These are phyloP conservation scores for Sylvia atricapilla DNA, from an alignment of 2,113 vertebrate genomes.

Conservation along the genomic window DNA sequence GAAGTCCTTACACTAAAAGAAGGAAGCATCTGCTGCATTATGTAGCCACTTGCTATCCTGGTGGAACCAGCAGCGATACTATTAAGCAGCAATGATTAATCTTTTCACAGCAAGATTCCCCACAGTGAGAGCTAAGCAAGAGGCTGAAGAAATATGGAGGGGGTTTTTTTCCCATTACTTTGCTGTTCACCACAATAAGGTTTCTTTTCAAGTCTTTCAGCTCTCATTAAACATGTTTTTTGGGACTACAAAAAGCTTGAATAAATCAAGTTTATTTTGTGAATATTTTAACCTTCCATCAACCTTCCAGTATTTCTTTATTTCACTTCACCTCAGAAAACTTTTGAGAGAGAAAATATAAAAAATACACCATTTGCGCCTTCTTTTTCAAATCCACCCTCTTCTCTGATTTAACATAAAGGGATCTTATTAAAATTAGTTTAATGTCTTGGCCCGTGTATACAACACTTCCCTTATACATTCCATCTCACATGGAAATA, in stretches of 20 bases:
- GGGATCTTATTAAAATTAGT: neutral
- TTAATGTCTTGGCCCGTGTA: neutral
- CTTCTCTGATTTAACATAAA: neutral
- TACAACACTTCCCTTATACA: neutral
- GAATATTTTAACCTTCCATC: constrained; percentile 60
- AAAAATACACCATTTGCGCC: neutral
- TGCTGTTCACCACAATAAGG: constrained; percentile 35
- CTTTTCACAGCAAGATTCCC: constrained; percentile 54
- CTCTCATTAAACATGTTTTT: constrained; percentile 57
- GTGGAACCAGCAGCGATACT: constrained; percentile 57
- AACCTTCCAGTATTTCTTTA: constrained; percentile 38
- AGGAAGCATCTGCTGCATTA: constrained; percentile 35
- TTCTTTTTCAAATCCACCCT: neutral
- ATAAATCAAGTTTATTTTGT: constrained; percentile 62
- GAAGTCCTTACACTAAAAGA: neutral
- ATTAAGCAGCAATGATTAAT: constrained; percentile 61
- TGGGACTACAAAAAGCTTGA: constrained; percentile 54
- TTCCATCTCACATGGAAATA: neutral
- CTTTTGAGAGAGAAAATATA: neutral
- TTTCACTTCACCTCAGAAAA: constrained; percentile 12
- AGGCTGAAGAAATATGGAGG: constrained; percentile 47
- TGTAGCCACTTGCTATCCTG: constrained; percentile 16
- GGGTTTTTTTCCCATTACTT: constrained; percentile 11
- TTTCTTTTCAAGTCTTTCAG: constrained; percentile 40
- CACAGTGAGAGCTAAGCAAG: constrained; percentile 51